phyloP scores from a whole-genome alignment of 2,797 vertebrate species.

The Pseudochirops cupreus region DNA sequence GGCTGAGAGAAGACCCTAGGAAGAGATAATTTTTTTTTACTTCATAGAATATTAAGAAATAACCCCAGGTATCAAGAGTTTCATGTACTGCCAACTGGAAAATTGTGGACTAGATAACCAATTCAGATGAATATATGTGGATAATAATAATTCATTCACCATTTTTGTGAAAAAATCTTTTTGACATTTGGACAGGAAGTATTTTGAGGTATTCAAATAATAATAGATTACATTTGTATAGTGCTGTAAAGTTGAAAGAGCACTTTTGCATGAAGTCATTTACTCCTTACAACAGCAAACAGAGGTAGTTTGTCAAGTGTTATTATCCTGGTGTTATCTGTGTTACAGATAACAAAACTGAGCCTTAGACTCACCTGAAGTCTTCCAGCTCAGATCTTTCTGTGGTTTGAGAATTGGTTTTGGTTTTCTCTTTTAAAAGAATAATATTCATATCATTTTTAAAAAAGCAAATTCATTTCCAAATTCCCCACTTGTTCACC shows the following conservation, averaged over 20 bases:
- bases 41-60: not conserved
- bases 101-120: not conserved
- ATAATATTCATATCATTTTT: not conserved
- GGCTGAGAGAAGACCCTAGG: not conserved
- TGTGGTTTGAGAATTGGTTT: not conserved
- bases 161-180: not conserved
- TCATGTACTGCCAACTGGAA: not conserved
- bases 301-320: not conserved
- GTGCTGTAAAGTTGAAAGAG: not conserved
- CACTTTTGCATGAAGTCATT: conserved; percentile 6
- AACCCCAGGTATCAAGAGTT: not conserved
- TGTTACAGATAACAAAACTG: conserved; percentile 43
- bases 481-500: not conserved
- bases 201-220: not conserved
- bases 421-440: not conserved
- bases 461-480: not conserved
- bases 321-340: not conserved
- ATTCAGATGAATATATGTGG: not conserved
- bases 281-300: not conserved
- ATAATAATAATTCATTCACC: not conserved
- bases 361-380: not conserved
- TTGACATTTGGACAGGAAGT: not conserved
- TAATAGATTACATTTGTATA: not conserved
- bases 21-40: not conserved
- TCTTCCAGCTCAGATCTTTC: not conserved